Evolutionary conservation across 1,140 invertebrate species (phyloP), one percentile per base, ranked within the genome.

Genomic region (Aphelinus certus): DNA sequence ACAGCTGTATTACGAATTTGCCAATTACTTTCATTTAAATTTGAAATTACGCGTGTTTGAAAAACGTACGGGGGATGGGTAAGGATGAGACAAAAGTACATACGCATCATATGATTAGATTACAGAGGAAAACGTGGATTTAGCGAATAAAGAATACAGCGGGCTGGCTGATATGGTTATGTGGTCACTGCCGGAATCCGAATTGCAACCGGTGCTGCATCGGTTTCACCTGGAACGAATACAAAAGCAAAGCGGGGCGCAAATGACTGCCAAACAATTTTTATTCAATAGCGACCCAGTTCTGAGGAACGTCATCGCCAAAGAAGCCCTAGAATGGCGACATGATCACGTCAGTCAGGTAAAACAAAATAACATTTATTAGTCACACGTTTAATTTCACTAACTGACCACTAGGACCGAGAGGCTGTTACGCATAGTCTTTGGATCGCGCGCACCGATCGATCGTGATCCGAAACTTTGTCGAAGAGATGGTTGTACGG

Each of bases 261-360:
- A 87, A 81, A 85, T 89, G 77, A 85, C 88, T 82, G 92, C 92
- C 65, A 93, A 93, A 84, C 89, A 92, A 78, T 94, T 93, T 92
- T 83, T 94, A 65, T 90, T 91, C 78, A 89, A 90, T 62, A 93
- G 94, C 51, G 93, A 95, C 82, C 91, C 94, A 42, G 92, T 93
- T 2, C 84, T 95, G 61, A 90, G 92, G 77, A 92, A 92, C 78
- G 94, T 96, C 1, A 94, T 96, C 60, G 93, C 93, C 53, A 96
- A 95, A 87, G 94, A 96, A 87, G 94, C 94, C 10, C 82, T 96
- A n/a, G 94, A 95, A 76, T 95, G 93, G 91, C 92, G 93, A 79
- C 91, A 91, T 80, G 89, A 90, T 65, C 88, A 88, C 76, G 83
- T 91, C 51, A 91, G 90, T 46, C 92, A 93, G 88, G 92, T 91